Conservation (phyloP, 35 echinoderm and acorn worm species). For the Apostichopus parvimensis region DNA sequence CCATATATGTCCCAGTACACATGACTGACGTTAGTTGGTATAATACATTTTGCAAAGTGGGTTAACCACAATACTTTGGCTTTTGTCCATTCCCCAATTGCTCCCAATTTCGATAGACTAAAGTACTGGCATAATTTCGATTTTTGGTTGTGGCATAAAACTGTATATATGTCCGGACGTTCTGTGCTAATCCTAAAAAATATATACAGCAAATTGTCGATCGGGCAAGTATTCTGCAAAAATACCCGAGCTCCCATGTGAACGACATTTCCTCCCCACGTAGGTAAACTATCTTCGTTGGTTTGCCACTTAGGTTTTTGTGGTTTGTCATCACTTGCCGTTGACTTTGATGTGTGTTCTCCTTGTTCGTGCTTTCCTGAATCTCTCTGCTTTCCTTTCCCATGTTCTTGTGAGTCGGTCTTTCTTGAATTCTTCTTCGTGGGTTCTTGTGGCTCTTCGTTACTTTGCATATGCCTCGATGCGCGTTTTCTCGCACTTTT, state of each 20-base stretch:
- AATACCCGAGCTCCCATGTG: neutral
- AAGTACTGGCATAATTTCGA: neutral
- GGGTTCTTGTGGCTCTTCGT: no score
- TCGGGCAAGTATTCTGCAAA: neutral
- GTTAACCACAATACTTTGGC: neutral
- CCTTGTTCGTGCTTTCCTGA: neutral
- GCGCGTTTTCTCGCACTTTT: no score
- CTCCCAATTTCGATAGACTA: neutral
- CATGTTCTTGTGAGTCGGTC: no score
- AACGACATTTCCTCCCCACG: neutral
- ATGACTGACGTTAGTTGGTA: neutral
- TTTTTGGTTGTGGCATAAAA: neutral
- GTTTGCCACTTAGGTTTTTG: neutral
- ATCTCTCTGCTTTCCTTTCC: neutral
- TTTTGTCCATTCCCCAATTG: neutral
- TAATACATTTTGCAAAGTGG: neutral
- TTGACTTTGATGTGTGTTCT: neutral
- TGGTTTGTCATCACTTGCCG: neutral
- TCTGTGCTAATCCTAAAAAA: conserved; percentile 3
- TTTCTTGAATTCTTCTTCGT: no score
- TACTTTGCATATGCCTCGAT: no score
- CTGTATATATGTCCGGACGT: neutral
- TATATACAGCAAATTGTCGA: conserved; percentile 27
- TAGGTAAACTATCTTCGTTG: neutral
- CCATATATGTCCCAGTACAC: neutral